Evolutionary conservation across 2,797 vertebrate species (phyloP), one percentile per base, ranked within the genome.

Genomic region (Anniella stebbinsi): DNA sequence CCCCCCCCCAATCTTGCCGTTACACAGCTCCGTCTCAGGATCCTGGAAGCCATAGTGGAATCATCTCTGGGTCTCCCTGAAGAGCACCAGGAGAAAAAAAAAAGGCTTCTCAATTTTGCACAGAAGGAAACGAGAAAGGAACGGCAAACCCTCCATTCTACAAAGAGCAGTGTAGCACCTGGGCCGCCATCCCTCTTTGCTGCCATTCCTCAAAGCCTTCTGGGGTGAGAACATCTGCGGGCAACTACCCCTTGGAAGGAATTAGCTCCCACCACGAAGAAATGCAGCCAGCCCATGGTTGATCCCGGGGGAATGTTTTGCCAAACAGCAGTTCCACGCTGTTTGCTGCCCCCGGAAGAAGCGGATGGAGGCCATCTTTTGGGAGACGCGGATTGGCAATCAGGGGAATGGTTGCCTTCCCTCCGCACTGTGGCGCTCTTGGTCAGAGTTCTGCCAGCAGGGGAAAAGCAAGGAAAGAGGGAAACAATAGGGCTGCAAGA

Each of bases 201-300:
- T 95, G 91, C 92, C 95, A 94, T 93, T 91, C 89, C 90, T 92
- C 78, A 91, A 93, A 82, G n/a, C 73, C 63, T 25, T 72, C 91
- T 81, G 92, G 91, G 91, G 82, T 10, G 88, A 18, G 91, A 72
- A 94, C 95, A 96, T 95, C 95, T 97, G 96, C 94, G 92, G 92
- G 84, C 36, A 23, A 87, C 84, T 0, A 0, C 76, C 36, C 1
- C 0, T n/a, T 45, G 95, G 88, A 80, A 67, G 92, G 77, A 1
- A 84, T 81, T 11, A 92, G 13, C 45, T 0, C 54, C 25, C 17
- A 25, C 30, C 41, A 87, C 88, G 69, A 41, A 51, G 3, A 95
- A 89, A 86, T 91, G 86, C 45, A 88, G 93, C 76, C 86, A 89
- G 54, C 1, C 60, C 6, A 6, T 51, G 41, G 25, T 84, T 54